Evolutionary conservation across 2,797 vertebrate genomes (phyloP).

Genomic region (Florisuga fusca): DNA sequence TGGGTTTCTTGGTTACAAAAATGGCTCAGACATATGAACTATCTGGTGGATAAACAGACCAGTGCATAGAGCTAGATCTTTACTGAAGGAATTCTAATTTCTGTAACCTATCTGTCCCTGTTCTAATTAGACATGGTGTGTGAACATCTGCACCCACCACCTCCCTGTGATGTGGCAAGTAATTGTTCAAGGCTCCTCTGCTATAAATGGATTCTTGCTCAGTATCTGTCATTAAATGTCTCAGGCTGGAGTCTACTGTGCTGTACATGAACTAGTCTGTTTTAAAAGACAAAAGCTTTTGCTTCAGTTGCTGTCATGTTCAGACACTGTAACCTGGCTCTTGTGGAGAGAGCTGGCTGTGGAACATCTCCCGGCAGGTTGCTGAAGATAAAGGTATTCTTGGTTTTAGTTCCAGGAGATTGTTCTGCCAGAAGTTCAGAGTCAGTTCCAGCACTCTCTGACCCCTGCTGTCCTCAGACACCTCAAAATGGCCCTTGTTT

Average conservation of each 20-base stretch:
- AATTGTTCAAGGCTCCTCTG: background rate
- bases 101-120: background rate
- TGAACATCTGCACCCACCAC: background rate
- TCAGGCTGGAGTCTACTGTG: conserved; percentile 21
- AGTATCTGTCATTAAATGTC: background rate
- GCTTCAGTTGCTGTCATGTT: conserved; percentile 37
- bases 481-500: conserved; percentile 38
- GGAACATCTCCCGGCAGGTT: conserved; percentile 62
- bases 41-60: background rate
- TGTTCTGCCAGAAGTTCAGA: conserved; percentile 70
- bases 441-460: conserved; percentile 62
- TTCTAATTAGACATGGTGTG: background rate
- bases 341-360: conserved; percentile 60
- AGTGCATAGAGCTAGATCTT: background rate
- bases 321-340: conserved; percentile 46
- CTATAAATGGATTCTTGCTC: background rate
- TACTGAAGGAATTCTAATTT: conserved; percentile 10
- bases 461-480: conserved; percentile 64
- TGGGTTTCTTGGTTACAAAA: background rate
- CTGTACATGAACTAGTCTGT: conserved; percentile 9
- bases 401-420: conserved; percentile 64
- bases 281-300: conserved; percentile 62
- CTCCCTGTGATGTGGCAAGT: background rate
- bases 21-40: background rate
- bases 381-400: conserved; percentile 63